These are phyloP conservation scores for Spialia ferax DNA, from an alignment of 2,888 invertebrate species.

Conservation along the genomic window DNA sequence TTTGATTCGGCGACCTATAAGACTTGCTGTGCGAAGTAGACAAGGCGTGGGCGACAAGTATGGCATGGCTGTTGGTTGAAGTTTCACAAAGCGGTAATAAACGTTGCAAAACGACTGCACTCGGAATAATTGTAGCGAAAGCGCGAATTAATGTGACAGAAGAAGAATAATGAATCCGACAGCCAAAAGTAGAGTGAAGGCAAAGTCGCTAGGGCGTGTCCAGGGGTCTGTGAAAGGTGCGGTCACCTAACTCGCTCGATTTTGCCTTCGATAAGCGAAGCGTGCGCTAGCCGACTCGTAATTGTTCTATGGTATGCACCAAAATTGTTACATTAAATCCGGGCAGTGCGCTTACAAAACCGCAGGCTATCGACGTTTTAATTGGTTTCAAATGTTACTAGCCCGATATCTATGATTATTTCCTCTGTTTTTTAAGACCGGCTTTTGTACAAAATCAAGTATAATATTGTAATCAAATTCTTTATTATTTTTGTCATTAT, in stretches of 20 bases:
- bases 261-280: conserved; percentile 70
- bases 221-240: conserved; percentile 73
- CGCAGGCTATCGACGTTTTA: conserved; percentile 60
- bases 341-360: conserved; percentile 54
- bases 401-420: conserved; percentile 37
- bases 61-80: conserved; percentile 17
- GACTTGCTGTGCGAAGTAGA: conserved; percentile 50
- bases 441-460: not conserved
- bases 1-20: conserved; percentile 16
- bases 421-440: conserved; percentile 38
- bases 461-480: conserved; percentile 2
- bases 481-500: no score
- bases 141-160: conserved; percentile 34
- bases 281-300: conserved; percentile 56
- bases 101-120: conserved; percentile 46
- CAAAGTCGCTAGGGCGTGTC: conserved; percentile 55
- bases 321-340: conserved; percentile 51
- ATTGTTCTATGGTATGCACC: conserved; percentile 54
- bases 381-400: conserved; percentile 58
- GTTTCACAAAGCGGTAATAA: conserved; percentile 37
- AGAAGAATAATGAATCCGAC: conserved; percentile 29
- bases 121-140: conserved; percentile 39
- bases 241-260: conserved; percentile 67
- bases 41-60: conserved; percentile 45
- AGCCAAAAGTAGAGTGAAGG: conserved; percentile 56